Conservation (phyloP, 2,888 invertebrate species). For the Formica aserva region DNA sequence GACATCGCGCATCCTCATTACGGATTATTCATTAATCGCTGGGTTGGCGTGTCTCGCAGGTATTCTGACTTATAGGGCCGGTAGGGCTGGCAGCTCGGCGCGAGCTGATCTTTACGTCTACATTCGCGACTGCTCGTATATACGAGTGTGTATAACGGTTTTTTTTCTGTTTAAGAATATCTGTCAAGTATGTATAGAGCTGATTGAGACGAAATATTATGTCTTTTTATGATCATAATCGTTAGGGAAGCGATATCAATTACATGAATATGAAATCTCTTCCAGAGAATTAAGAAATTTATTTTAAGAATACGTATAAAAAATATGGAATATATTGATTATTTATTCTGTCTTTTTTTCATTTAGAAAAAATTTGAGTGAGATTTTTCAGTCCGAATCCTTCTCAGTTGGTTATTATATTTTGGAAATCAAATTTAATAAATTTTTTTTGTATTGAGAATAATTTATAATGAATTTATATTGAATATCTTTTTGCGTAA, state of each 20-base stretch:
- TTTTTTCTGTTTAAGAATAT: not conserved
- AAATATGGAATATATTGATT: not conserved
- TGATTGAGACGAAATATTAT: slow-evolving; percentile 10
- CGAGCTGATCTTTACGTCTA: slow-evolving; percentile 13
- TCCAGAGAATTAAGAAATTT: not conserved
- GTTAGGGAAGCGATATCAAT: not conserved
- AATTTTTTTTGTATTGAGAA: not conserved
- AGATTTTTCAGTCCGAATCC: not conserved
- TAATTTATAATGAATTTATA: not conserved
- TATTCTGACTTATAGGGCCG: slow-evolving; percentile 68
- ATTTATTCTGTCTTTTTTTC: not conserved
- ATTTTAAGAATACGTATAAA: not conserved
- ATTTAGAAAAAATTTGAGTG: not conserved
- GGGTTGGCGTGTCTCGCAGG: slow-evolving; percentile 59
- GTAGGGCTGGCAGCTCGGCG: slow-evolving; percentile 62
- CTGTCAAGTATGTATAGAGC: slow-evolving; percentile 4
- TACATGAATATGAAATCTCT: not conserved
- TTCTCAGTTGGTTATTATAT: not conserved
- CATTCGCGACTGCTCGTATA: not conserved
- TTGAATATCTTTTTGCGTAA: not conserved
- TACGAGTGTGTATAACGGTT: not conserved
- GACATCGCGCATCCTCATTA: slow-evolving; percentile 81
- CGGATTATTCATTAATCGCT: slow-evolving; percentile 83
- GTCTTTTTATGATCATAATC: not conserved
- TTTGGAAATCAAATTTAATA: not conserved